A percentile compares a stretch with the other conserved stretches of the same genome.
These are phyloP conservation scores for Stomatorhinus ivindoensis DNA, from an alignment of 2,113 vertebrate species.

Conservation along the genomic window DNA sequence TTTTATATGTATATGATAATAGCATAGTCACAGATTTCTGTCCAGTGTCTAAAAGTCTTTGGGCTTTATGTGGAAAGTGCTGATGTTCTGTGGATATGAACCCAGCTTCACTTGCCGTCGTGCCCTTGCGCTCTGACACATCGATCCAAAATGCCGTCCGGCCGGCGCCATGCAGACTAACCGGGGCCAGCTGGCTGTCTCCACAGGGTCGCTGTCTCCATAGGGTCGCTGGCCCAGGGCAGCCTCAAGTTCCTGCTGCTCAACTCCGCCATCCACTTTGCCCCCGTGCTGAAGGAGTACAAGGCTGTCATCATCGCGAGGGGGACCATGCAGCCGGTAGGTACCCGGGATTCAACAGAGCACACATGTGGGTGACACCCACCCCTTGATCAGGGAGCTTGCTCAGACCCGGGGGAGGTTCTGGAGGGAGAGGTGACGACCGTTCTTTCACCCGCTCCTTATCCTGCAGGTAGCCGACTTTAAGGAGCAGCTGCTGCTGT, in stretches of 20 bases:
- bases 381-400: neutral
- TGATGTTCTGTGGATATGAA: neutral
- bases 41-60: neutral
- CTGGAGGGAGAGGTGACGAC: neutral
- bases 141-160: neutral
- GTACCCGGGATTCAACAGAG: conserved; percentile 15
- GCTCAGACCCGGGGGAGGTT: neutral
- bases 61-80: neutral
- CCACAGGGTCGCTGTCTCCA: too few species aligned
- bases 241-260: conserved; percentile 81
- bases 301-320: conserved; percentile 83
- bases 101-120: neutral
- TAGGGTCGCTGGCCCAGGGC: conserved; percentile 69
- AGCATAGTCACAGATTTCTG: neutral
- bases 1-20: neutral
- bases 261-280: conserved; percentile 82
- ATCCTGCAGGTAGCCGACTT: conserved; percentile 75
- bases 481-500: conserved; percentile 78
- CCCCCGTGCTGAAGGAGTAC: conserved; percentile 77
- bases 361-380: neutral
- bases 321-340: conserved; percentile 88
- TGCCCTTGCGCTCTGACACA: neutral
- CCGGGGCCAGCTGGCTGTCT: neutral
- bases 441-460: neutral
- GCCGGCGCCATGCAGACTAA: neutral